A percentile compares a stretch with the other conserved stretches of the same genome.
These are phyloP conservation scores for Frieseomelitta varia DNA, from an alignment of 1,140 invertebrate genomes.

Conservation along the genomic window DNA sequence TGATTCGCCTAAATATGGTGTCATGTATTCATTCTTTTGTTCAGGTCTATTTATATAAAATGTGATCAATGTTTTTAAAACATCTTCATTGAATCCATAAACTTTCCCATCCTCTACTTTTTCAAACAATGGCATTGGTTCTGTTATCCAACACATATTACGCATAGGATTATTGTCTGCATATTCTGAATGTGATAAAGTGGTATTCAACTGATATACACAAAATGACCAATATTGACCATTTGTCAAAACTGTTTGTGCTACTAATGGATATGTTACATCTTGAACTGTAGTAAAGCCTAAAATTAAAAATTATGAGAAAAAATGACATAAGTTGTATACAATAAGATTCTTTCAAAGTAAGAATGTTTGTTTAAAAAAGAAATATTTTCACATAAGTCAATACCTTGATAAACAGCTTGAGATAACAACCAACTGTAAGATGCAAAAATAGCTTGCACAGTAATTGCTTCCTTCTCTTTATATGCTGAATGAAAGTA, in stretches of 20 bases:
- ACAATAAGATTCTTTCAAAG: not conserved
- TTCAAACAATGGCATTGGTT: constrained; percentile 89
- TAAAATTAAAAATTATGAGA: constrained; percentile 65
- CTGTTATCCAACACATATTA: constrained; percentile 92
- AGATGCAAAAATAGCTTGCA: constrained; percentile 88
- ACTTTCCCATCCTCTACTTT: constrained; percentile 88
- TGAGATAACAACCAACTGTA: constrained; percentile 91
- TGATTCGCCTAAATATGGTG: constrained; percentile 87
- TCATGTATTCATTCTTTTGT: constrained; percentile 85
- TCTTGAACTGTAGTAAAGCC: constrained; percentile 94
- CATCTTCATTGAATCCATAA: constrained; percentile 91
- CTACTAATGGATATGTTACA: constrained; percentile 92
- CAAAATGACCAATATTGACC: constrained; percentile 92
- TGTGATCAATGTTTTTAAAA: constrained; percentile 88
- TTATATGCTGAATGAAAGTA: constrained; percentile 69
- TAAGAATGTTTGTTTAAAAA: constrained; percentile 10
- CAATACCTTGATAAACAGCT: constrained; percentile 90
- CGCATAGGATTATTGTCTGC: constrained; percentile 85
- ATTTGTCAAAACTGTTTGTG: constrained; percentile 93
- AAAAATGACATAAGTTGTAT: constrained; percentile 57
- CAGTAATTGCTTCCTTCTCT: constrained; percentile 85
- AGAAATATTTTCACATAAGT: not conserved
- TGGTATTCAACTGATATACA: constrained; percentile 94
- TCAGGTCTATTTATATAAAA: constrained; percentile 89
- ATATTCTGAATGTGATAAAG: constrained; percentile 85